These are phyloP conservation scores for Sebastes fasciatus DNA, from an alignment of 2,113 vertebrate species.

Conservation along the genomic window DNA sequence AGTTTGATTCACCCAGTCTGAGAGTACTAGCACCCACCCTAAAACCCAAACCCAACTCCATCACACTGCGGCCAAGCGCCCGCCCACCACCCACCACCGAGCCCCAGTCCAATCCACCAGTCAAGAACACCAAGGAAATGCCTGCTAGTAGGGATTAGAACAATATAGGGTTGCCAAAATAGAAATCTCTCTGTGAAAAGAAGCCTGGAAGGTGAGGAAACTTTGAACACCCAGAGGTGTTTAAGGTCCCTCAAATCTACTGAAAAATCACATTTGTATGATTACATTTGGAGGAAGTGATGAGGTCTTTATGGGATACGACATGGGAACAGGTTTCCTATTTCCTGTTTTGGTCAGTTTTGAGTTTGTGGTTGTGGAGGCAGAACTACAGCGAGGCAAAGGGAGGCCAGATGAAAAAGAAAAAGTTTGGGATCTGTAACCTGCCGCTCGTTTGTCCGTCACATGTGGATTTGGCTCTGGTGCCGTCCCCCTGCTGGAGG, in stretches of 20 bases:
- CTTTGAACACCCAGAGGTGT: slow-evolving; percentile 24
- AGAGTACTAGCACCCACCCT: slow-evolving; percentile 56
- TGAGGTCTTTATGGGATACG: slow-evolving; percentile 11
- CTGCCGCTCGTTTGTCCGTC: slow-evolving; percentile 36
- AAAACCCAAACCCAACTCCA: slow-evolving; percentile 74
- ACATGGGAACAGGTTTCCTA: neutral
- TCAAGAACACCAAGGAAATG: slow-evolving; percentile 84
- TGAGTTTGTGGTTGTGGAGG: slow-evolving; percentile 21
- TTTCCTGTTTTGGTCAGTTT: slow-evolving; percentile 9
- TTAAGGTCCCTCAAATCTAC: slow-evolving; percentile 12
- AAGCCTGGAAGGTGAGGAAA: slow-evolving; percentile 37
- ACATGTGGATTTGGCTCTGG: slow-evolving; percentile 53
- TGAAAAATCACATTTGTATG: slow-evolving; percentile 14
- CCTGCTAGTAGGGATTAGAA: slow-evolving; percentile 92
- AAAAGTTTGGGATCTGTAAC: slow-evolving; percentile 34
- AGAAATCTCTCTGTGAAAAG: slow-evolving; percentile 75
- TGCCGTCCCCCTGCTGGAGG: slow-evolving; percentile 32
- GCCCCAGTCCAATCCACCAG: slow-evolving; percentile 71
- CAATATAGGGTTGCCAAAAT: slow-evolving; percentile 97
- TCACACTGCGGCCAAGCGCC: slow-evolving; percentile 76
- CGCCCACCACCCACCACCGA: slow-evolving; percentile 61
- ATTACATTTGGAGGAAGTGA: slow-evolving; percentile 1
- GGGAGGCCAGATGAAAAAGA: slow-evolving; percentile 8
- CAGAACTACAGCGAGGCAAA: slow-evolving; percentile 4
- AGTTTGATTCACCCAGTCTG: slow-evolving; percentile 25